Conservation (phyloP, 2,888 invertebrate genomes). For the Hybos culiciformis region DNA sequence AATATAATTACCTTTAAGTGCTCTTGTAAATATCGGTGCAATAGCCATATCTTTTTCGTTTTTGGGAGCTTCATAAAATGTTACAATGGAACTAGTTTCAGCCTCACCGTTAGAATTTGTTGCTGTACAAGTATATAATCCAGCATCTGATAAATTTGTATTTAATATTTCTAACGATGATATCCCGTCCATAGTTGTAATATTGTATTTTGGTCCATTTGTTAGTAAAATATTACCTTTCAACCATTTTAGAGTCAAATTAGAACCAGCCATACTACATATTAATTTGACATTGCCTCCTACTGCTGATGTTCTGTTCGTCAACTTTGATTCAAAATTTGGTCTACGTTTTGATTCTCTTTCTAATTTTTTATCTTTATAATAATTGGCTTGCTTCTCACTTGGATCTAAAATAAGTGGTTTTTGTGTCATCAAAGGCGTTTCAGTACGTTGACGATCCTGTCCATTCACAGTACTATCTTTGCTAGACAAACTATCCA, state of each 20-base stretch:
- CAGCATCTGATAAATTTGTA: slow-evolving; percentile 53
- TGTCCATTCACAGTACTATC: slow-evolving; percentile 4
- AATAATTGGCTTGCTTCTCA: slow-evolving; percentile 17
- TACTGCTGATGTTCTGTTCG: slow-evolving; percentile 59
- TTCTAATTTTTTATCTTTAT: slow-evolving; percentile 22
- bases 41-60: not conserved
- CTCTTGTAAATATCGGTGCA: slow-evolving; percentile 34
- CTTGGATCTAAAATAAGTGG: slow-evolving; percentile 8
- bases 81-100: slow-evolving; percentile 33
- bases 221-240: slow-evolving; percentile 48
- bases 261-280: slow-evolving; percentile 59
- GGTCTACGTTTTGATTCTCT: slow-evolving; percentile 27
- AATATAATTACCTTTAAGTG: slow-evolving; percentile 33
- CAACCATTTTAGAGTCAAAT: slow-evolving; percentile 57
- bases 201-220: slow-evolving; percentile 22
- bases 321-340: slow-evolving; percentile 44
- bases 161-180: slow-evolving; percentile 58
- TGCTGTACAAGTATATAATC: slow-evolving; percentile 67
- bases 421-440: not conserved
- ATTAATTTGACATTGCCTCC: slow-evolving; percentile 63
- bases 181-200: slow-evolving; percentile 44
- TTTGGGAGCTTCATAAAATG: slow-evolving; percentile 30
- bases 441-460: slow-evolving; percentile 7
- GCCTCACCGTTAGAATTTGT: slow-evolving; percentile 43
- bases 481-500: too few relatives aligned